Evolutionary conservation across 2,797 vertebrate species (phyloP).

Genomic region (Sebastes trivittatus): DNA sequence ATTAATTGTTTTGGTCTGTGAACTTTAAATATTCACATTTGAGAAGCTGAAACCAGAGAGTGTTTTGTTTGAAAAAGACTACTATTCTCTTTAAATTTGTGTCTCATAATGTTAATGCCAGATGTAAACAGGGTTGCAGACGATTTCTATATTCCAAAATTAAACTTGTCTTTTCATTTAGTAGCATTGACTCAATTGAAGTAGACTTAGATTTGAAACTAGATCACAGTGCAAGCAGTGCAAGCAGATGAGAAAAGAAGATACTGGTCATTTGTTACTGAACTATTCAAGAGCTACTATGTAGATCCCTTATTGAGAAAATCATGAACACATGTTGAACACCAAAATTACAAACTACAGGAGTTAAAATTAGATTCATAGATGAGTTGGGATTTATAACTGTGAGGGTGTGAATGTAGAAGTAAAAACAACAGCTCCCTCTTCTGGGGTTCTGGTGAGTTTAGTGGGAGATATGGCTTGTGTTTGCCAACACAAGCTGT

Average conservation of each 20-base stretch:
- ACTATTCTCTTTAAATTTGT: not conserved
- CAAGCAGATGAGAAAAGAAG: not conserved
- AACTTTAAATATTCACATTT: not conserved
- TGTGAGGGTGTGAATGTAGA: not conserved
- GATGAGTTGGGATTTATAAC: constrained; percentile 9
- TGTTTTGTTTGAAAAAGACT: not conserved
- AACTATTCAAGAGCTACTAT: not conserved
- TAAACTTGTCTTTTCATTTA: not conserved
- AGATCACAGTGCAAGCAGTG: not conserved
- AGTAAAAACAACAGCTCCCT: constrained; percentile 72
- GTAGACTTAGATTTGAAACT: not conserved
- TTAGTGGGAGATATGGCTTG: constrained; percentile 43
- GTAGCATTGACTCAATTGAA: not conserved
- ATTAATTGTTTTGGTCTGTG: not conserved
- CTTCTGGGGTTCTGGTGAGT: constrained; percentile 53
- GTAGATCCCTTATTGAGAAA: not conserved
- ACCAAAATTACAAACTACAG: not conserved
- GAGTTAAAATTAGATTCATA: constrained; percentile 16
- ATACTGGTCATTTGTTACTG: not conserved
- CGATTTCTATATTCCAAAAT: not conserved
- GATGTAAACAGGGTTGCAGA: not conserved
- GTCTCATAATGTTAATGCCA: not conserved
- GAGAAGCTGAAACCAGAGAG: not conserved
- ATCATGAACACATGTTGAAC: constrained; percentile 4
- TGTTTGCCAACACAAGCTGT: constrained; percentile 27